Evolutionary conservation across 2,888 invertebrate species (phyloP), one percentile per base, ranked within the genome.

Genomic region (Ennomos erosarius): DNA sequence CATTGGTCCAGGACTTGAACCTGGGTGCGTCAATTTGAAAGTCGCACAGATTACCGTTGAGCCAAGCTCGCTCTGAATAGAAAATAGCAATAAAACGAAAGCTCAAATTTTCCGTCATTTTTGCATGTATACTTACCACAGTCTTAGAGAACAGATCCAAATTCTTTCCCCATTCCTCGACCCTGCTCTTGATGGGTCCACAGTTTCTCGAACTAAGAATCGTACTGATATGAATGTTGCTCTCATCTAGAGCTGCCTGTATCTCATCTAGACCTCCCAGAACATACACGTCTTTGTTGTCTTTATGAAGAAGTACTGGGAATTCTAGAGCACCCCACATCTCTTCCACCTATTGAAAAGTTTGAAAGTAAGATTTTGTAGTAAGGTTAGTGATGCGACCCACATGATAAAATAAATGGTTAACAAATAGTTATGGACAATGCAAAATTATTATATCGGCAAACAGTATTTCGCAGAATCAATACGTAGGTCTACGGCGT

Each of bases 121-220:
- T 42, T 13, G 42, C 42, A 9, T 0, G 10, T n/a, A 10, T 35
- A 76, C 81, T 81, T 85, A 97, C 98, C 89, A 98, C 82, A n/a
- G 97, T 97, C 71, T 93, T 95, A 1, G 95, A 88, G 79, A 98
- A 97, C n/a, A 96, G 86, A 10, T 98, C 96, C 65, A 97, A 87
- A 62, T 95, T 94, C 61, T 89, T 93, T 0, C 93, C 90, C 98
- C 98, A 98, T 64, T 97, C 97, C 44, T 97, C 96, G 0, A 98
- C 97, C 51, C 96, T 90, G 13, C 94, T 81, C 76, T 95, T 96
- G 59, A 98, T 97, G 0, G 97, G 97, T 0, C 96, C 97, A 10
- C 97, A 97, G 84, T 96, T 96, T 47, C 97, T 93, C 0, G 98
- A 98, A 73, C 97, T 97, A 0, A 96, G 94, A 47, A 98, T 97